phyloP scores from a whole-genome alignment of 2,113 vertebrate genomes.

The Callithrix jacchus region DNA sequence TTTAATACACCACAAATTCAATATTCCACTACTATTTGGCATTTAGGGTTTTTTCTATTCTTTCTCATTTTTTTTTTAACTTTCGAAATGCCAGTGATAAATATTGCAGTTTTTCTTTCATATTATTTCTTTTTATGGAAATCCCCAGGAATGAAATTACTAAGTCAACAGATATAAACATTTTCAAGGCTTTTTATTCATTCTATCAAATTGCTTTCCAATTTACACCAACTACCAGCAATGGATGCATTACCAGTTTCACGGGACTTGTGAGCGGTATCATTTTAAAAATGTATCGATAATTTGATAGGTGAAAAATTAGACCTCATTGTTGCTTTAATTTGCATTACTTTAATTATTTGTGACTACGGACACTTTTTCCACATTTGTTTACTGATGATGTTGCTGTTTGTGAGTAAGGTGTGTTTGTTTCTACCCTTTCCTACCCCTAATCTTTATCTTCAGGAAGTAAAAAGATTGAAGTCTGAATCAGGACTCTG shows the following conservation, averaged over 20 bases:
- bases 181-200: slow-evolving; percentile 70
- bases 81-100: slow-evolving; percentile 45
- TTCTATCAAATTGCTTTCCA: slow-evolving; percentile 60
- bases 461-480: background rate
- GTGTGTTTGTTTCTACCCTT: background rate
- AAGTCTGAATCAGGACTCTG: background rate
- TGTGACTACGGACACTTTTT: slow-evolving; percentile 39
- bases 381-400: slow-evolving; percentile 40
- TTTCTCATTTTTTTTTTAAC: background rate
- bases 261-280: slow-evolving; percentile 32
- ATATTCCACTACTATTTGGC: background rate
- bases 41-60: background rate
- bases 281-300: slow-evolving; percentile 71
- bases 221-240: slow-evolving; percentile 61
- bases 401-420: background rate
- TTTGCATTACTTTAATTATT: slow-evolving; percentile 71
- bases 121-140: slow-evolving; percentile 40
- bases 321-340: slow-evolving; percentile 69
- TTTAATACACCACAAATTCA: slow-evolving; percentile 17
- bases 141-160: slow-evolving; percentile 49
- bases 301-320: slow-evolving; percentile 76
- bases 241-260: slow-evolving; percentile 56
- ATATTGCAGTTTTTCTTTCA: slow-evolving; percentile 38
- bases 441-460: background rate
- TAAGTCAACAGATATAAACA: slow-evolving; percentile 53